A percentile compares a stretch with the other conserved stretches of the same genome.
Evolutionary conservation across 2,113 vertebrate species (phyloP).

Genomic region (Barbus barbus): DNA sequence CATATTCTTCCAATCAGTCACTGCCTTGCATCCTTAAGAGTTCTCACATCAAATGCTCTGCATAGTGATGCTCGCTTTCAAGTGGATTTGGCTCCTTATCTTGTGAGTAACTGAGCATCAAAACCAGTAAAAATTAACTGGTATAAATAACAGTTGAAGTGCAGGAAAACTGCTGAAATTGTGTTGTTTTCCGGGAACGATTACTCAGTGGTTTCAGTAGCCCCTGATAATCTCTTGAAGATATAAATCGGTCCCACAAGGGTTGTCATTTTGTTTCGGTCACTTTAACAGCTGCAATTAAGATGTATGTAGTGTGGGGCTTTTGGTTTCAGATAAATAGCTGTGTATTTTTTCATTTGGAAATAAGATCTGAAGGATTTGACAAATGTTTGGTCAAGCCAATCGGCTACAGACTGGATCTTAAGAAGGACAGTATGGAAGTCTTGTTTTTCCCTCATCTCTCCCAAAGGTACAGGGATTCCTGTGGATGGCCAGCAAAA

Average conservation of each 20-base stretch:
- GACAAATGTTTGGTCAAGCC: background rate
- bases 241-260: slow-evolving; percentile 35
- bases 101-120: slow-evolving; percentile 19
- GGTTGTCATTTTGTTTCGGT: slow-evolving; percentile 17
- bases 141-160: too few species aligned
- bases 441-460: background rate
- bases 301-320: background rate
- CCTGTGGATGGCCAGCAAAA: slow-evolving; percentile 62
- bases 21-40: too few species aligned
- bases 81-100: background rate
- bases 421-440: background rate
- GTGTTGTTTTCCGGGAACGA: slow-evolving; percentile 60
- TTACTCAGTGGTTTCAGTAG: slow-evolving; percentile 54
- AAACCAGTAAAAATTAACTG: slow-evolving; percentile 17
- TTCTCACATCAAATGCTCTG: background rate
- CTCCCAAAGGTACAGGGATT: slow-evolving; percentile 56
- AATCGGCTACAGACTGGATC: background rate
- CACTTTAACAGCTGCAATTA: slow-evolving; percentile 18
- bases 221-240: slow-evolving; percentile 52
- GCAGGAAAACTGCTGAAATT: slow-evolving; percentile 55
- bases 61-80: background rate
- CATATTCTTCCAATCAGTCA: too few species aligned
- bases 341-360: background rate
- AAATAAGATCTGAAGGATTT: slow-evolving; percentile 16
- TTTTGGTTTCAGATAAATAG: slow-evolving; percentile 16